Base-by-base conservation (phyloP, 2,113 vertebrate species). In the Lampris incognitus region DNA sequence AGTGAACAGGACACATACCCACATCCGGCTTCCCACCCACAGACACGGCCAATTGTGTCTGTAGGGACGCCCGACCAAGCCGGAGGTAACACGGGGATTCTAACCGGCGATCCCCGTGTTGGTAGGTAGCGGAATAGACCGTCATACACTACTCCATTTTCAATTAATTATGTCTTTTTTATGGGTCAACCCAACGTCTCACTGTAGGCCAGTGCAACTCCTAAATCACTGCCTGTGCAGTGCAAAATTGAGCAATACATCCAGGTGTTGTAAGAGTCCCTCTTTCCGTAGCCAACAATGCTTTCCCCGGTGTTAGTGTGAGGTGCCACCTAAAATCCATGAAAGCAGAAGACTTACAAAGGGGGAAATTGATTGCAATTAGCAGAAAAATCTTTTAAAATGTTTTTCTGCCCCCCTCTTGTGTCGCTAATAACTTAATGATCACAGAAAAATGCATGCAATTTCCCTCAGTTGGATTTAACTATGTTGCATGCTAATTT, bases 341-440 rank as follows among this genome's bases (percentile, higher is more conserved):
- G 56, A 74, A 60, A 78, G 69, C 65, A 65, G 64, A 80, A 73
- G 56, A 86, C 72, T 60, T 2, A 24, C 60, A 90, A 90, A 90
- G 66, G 86, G 64, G 75, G 40, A 79, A 89, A 93, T 93, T 92
- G 91, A 92, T 88, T 90, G 90, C 85, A 91, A 90, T 92, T 91
- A 87, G 63, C 72, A 55, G 58, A 48, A 38, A 87, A 70, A 72
- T 81, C 88, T 81, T 87, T 87, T 87, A 74, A 84, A 87, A 85
- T 92, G 88, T 90, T 91, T 90, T 88, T 88, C 76, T 84, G 80
- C 88, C 90, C 92, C 59, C 92, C 89, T 92, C 89, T 84, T 80
- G 92, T 88, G 90, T 88, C 81, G 91, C 80, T 92, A 92, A 93
- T 91, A 90, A 88, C 92, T 86, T 89, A 93, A 92, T 90, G 88